Evolutionary conservation across 2,888 invertebrate genomes (phyloP).

Genomic region (Thymelicus sylvestris): DNA sequence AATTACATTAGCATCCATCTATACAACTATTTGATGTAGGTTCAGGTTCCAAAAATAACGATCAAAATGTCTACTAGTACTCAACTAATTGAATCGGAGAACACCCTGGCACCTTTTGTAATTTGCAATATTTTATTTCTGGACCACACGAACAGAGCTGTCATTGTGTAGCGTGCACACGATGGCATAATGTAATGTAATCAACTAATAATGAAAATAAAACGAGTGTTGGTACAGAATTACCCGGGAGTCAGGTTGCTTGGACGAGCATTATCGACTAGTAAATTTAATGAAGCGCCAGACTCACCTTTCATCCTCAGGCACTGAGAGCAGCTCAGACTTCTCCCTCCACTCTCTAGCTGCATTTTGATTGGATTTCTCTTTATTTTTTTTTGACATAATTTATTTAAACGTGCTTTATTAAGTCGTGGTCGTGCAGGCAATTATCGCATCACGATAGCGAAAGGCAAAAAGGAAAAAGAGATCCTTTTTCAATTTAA

Average conservation of each 20-base stretch:
- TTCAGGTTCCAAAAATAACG: no score
- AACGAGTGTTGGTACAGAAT: slow-evolving; percentile 57
- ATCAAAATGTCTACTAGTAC: no score
- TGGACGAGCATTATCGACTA: slow-evolving; percentile 64
- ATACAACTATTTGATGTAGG: no score
- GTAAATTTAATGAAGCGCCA: slow-evolving; percentile 75
- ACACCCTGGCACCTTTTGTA: no score
- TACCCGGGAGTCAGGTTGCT: slow-evolving; percentile 62
- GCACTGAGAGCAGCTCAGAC: slow-evolving; percentile 72
- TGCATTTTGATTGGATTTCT: slow-evolving; percentile 71
- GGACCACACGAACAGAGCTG: background rate
- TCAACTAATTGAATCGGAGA: no score
- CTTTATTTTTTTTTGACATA: slow-evolving; percentile 76
- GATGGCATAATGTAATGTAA: background rate
- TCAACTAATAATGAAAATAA: slow-evolving; percentile 35
- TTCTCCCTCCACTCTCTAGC: slow-evolving; percentile 70
- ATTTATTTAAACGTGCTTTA: slow-evolving; percentile 29
- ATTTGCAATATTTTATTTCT: no score
- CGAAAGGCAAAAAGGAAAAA: slow-evolving; percentile 1
- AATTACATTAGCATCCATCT: no score
- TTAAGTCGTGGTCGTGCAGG: slow-evolving; percentile 5
- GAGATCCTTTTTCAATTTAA: slow-evolving; percentile 1
- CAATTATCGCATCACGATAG: slow-evolving; percentile 11
- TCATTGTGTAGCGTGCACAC: background rate
- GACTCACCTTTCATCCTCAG: slow-evolving; percentile 83